Evolutionary conservation across 2,113 vertebrate species (phyloP), one percentile per base, ranked within the genome.

Genomic region (Lontra canadensis): DNA sequence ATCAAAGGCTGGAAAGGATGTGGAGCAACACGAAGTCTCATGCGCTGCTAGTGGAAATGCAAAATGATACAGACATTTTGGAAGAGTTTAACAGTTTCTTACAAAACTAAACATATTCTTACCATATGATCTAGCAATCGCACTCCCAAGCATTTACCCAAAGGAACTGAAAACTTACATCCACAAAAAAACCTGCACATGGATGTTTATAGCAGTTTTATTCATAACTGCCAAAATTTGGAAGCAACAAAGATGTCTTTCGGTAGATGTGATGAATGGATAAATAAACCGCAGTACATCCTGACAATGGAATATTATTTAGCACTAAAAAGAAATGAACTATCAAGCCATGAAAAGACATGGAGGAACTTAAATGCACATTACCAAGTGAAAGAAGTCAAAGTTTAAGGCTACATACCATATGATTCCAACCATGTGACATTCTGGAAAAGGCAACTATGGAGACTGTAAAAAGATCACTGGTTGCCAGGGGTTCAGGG

Each of bases 281-380:
- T 74, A 88, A 81, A 85, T 17, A 63, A 73, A 61, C 31, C 74
- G 39, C 15, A 29, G 23, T 89, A 39, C 4, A 79, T 57, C 84
- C 44, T 80, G n/a, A 89, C 78, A 83, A 36, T 8, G 26, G 23
- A 59, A 15, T 83, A 92, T 42, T 57, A 82, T 34, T 81, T 36
- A 88, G 59, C 29, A 57, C 76, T 96, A 96, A 88, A 61, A 17
- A 92, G 52, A 92, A 63, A 88, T 17, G n/a, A 83, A n/a, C 25
- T 82, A 78, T 18, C 36, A 49, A 88, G 42, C 42, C 69, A 71
- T 71, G n/a, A 78, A 90, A 94, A 84, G 9, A 59, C 52, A 81
- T 1, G 65, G 31, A 69, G 26, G 21, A 96, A 67, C 42, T 61
- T 84, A 69, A 90, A 90, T 49, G 17, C 15, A 26, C 5, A 52